Evolutionary conservation across 1,140 invertebrate genomes (phyloP).

Genomic region (Camponotus vicinus): DNA sequence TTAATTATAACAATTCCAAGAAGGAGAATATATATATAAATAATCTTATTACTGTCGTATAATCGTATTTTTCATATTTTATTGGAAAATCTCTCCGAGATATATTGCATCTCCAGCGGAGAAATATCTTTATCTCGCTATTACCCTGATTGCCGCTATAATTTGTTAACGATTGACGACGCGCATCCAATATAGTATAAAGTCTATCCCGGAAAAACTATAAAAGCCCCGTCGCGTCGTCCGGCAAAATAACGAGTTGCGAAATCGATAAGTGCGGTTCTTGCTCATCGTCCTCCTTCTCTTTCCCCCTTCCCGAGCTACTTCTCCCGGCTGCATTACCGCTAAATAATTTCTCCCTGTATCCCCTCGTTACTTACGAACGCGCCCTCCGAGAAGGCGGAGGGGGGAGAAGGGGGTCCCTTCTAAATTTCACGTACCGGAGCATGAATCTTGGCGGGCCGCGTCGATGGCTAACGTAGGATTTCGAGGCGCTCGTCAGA

Average conservation of each 20-base stretch:
- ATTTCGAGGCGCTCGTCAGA: conserved; percentile 39
- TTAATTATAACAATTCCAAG: too few relatives aligned
- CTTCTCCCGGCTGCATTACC: conserved; percentile 44
- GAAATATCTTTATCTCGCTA: neutral
- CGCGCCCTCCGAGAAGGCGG: neutral
- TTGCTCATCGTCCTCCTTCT: conserved; percentile 13
- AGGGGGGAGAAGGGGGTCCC: neutral
- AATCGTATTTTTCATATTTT: neutral
- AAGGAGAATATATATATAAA: neutral
- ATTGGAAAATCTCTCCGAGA: neutral
- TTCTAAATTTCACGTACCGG: conserved; percentile 54
- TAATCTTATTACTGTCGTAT: neutral
- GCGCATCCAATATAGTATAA: neutral
- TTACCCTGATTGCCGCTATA: conserved; percentile 28
- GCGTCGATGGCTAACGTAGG: conserved; percentile 42
- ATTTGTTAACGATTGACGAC: conserved; percentile 16
- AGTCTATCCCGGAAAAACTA: conserved; percentile 29
- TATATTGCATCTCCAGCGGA: too few relatives aligned
- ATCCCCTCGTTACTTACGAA: conserved; percentile 55
- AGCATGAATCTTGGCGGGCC: conserved; percentile 40
- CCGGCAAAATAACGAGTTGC: conserved; percentile 39
- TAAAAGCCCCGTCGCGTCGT: conserved; percentile 34
- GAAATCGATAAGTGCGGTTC: conserved; percentile 53
- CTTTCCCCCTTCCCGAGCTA: neutral
- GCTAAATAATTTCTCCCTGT: conserved; percentile 60